Conservation (phyloP, 2,113 vertebrate species). For the Echinops telfairi region DNA sequence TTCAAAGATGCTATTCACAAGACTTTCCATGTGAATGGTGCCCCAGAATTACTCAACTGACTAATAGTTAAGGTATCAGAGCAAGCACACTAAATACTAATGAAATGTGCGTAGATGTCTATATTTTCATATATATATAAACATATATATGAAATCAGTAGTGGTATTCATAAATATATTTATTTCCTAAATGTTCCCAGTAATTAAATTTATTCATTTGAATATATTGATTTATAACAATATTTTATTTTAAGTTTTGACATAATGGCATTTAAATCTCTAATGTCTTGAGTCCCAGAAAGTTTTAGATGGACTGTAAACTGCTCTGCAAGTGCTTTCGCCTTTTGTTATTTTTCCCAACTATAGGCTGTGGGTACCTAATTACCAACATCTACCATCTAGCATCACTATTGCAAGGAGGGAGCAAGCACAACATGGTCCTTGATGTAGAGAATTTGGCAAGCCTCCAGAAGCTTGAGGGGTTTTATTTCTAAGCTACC, state of each 20-base stretch:
- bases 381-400: neutral
- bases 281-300: neutral
- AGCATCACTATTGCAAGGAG: neutral
- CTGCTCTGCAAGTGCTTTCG: neutral
- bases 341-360: neutral
- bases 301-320: slow-evolving; percentile 43
- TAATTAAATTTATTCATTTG: neutral
- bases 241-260: slow-evolving; percentile 30
- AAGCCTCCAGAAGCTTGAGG: slow-evolving; percentile 1
- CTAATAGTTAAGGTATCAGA: neutral
- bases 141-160: slow-evolving; percentile 17
- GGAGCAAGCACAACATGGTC: neutral
- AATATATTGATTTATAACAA: neutral
- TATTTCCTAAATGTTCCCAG: neutral
- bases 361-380: slow-evolving; percentile 6
- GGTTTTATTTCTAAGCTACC: neutral
- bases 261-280: neutral
- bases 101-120: neutral
- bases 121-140: neutral
- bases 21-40: neutral
- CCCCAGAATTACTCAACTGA: neutral
- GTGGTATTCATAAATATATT: neutral
- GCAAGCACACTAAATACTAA: neutral
- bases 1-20: neutral
- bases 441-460: slow-evolving; percentile 55